A percentile compares a stretch with the other conserved stretches of the same genome.
Evolutionary conservation across 2,888 invertebrate genomes (phyloP).

Genomic region (Leptinotarsa haldemani): DNA sequence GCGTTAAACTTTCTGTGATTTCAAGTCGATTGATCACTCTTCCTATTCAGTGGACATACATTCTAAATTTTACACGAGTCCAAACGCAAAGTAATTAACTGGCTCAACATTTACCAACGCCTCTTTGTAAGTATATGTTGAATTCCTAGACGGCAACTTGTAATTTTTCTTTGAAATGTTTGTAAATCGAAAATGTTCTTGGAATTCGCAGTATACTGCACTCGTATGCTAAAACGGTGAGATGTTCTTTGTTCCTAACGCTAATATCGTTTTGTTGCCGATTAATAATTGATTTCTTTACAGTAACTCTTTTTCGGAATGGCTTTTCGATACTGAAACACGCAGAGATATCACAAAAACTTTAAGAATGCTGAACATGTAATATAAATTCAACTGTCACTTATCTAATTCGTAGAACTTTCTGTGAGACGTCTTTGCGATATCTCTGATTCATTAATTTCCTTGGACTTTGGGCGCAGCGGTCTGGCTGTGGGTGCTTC

Average conservation of each 20-base stretch:
- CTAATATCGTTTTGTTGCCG: slow-evolving; percentile 8
- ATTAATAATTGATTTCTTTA: slow-evolving; percentile 3
- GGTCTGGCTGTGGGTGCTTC: slow-evolving; percentile 23
- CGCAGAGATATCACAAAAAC: slow-evolving; percentile 11
- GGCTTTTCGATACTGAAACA: neutral
- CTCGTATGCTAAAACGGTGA: slow-evolving; percentile 10
- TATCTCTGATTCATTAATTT: neutral
- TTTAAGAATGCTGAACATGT: no score
- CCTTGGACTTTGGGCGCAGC: neutral
- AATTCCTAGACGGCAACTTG: slow-evolving; percentile 4
- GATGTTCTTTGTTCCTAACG: slow-evolving; percentile 15
- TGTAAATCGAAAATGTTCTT: neutral
- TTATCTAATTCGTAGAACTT: no score
- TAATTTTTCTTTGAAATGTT: no score
- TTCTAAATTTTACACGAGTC: no score
- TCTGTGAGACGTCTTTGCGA: neutral
- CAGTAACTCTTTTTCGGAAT: slow-evolving; percentile 6
- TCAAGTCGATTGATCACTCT: no score
- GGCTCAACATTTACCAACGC: no score
- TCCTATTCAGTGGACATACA: no score
- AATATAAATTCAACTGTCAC: no score
- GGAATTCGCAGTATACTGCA: neutral
- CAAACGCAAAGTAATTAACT: no score
- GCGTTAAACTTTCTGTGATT: no score
- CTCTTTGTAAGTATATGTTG: no score